Evolutionary conservation across 2,797 vertebrate species (phyloP).

Genomic region (Pangasius larnaudii): DNA sequence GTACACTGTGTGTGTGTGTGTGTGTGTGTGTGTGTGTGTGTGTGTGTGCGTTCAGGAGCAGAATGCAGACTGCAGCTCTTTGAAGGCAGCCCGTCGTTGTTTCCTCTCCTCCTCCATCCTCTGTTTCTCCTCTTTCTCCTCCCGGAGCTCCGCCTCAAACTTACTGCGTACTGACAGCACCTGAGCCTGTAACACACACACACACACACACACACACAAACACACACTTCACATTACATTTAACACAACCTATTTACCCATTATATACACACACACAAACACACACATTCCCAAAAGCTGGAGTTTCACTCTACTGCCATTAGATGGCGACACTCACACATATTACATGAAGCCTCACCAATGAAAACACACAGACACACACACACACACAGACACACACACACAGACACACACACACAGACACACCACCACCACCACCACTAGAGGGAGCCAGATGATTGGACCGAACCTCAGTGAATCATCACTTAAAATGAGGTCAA

Average conservation of each 20-base stretch:
- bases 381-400: background rate
- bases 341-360: background rate
- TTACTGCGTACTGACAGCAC: constrained; percentile 86
- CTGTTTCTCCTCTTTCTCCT: constrained; percentile 89
- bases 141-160: constrained; percentile 92
- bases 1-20: constrained; percentile 6
- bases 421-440: background rate
- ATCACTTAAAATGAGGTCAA: constrained; percentile 2
- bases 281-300: background rate
- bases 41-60: constrained; percentile 60
- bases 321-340: background rate
- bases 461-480: background rate
- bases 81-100: constrained; percentile 89
- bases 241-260: background rate
- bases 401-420: background rate
- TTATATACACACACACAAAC: background rate
- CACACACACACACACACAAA: background rate
- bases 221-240: background rate
- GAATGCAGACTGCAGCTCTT: constrained; percentile 89
- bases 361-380: background rate
- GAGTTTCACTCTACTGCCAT: background rate
- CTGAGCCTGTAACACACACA: constrained; percentile 76
- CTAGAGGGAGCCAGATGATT: background rate
- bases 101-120: constrained; percentile 85
- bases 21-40: background rate